phyloP scores from a whole-genome alignment of 2,797 vertebrate genomes.

The Danio jaintianensis region DNA sequence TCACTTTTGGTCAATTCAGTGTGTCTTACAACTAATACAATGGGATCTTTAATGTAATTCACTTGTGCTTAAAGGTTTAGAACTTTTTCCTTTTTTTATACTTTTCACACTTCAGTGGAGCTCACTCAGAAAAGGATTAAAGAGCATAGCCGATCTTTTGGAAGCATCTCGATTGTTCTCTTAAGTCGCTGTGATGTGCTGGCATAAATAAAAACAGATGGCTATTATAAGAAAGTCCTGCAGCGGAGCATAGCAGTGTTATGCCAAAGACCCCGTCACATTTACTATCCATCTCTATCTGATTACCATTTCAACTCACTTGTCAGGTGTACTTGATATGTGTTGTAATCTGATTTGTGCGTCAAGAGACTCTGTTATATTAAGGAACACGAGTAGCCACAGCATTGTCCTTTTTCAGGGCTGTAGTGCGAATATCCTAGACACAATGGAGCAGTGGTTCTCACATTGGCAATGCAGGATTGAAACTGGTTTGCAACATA shows the following conservation, averaged over 20 bases:
- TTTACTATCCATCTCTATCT: constrained; percentile 65
- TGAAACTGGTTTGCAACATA: too few relatives aligned
- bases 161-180: constrained; percentile 76
- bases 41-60: constrained; percentile 89
- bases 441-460: too few relatives aligned
- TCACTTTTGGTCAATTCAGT: neutral
- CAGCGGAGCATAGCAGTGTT: constrained; percentile 63
- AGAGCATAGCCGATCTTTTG: constrained; percentile 75
- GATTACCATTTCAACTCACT: constrained; percentile 27
- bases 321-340: constrained; percentile 47
- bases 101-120: constrained; percentile 82
- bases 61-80: constrained; percentile 88
- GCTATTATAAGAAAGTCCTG: constrained; percentile 71
- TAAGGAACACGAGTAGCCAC: neutral
- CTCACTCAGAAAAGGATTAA: constrained; percentile 87
- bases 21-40: constrained; percentile 56
- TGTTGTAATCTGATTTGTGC: constrained; percentile 68
- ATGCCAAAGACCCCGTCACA: constrained; percentile 67
- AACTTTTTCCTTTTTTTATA: constrained; percentile 77
- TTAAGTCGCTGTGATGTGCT: constrained; percentile 72
- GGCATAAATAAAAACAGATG: constrained; percentile 76
- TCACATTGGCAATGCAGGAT: too few relatives aligned
- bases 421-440: neutral
- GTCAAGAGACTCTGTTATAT: constrained; percentile 57
- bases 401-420: neutral